phyloP scores from a whole-genome alignment of 23 tunicate species.

The Diplosoma virens region DNA sequence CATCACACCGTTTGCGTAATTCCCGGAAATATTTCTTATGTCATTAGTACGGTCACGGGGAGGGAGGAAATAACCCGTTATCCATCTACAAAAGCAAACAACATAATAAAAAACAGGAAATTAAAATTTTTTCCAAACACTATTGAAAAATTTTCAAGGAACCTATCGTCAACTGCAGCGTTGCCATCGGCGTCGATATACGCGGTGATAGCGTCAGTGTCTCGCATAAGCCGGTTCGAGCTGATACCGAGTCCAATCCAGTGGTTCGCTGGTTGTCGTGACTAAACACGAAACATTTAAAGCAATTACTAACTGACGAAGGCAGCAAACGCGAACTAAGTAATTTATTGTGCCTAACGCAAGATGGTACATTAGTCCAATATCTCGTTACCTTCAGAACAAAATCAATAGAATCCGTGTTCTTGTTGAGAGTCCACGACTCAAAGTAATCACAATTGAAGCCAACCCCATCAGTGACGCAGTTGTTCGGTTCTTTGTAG shows the following conservation, averaged over 20 bases:
- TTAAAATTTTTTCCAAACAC: not conserved
- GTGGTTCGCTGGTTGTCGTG: slow-evolving; percentile 12
- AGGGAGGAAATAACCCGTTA: slow-evolving; percentile 15
- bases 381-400: slow-evolving; percentile 16
- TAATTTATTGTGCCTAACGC: too few species aligned
- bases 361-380: too few species aligned
- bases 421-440: not conserved
- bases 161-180: slow-evolving; percentile 50
- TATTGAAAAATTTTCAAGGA: not conserved
- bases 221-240: slow-evolving; percentile 25
- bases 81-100: slow-evolving; percentile 33
- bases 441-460: slow-evolving; percentile 26
- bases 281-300: not conserved
- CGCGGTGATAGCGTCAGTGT: slow-evolving; percentile 52
- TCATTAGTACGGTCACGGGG: slow-evolving; percentile 24
- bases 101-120: not conserved
- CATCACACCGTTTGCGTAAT: slow-evolving; percentile 64
- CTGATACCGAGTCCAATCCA: slow-evolving; percentile 67
- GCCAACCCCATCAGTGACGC: not conserved
- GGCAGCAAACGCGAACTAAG: not conserved
- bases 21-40: slow-evolving; percentile 12
- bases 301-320: not conserved
- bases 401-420: not conserved
- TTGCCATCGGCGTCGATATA: slow-evolving; percentile 19
- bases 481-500: slow-evolving; percentile 11